A percentile compares a stretch with the other conserved stretches of the same genome.
Conservation (phyloP, 2,113 vertebrate species). For the Stigmatopora argus region DNA sequence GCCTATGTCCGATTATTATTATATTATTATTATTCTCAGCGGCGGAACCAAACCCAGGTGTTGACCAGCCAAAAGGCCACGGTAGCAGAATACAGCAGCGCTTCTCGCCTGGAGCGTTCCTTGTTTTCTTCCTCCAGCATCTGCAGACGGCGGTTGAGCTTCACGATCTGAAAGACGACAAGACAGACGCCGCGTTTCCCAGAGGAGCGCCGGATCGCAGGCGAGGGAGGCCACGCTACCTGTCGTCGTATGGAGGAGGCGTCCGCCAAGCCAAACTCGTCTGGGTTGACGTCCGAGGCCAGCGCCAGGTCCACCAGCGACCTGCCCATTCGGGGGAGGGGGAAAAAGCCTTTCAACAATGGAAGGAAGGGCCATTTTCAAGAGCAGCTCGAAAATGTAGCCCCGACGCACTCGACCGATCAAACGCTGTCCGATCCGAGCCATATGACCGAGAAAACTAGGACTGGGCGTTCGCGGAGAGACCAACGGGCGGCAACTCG, state of each 20-base stretch:
- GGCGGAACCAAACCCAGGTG: slow-evolving; percentile 93
- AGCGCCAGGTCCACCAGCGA: slow-evolving; percentile 69
- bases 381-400: no score
- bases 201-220: neutral
- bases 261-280: slow-evolving; percentile 83
- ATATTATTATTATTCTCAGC: slow-evolving; percentile 60
- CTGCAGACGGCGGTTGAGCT: slow-evolving; percentile 90
- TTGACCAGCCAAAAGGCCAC: slow-evolving; percentile 94
- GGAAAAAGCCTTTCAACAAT: no score
- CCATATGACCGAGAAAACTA: no score
- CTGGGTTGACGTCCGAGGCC: slow-evolving; percentile 75
- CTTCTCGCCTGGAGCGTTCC: slow-evolving; percentile 87
- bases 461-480: no score
- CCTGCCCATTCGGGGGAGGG: slow-evolving; percentile 44
- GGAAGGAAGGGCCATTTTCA: no score
- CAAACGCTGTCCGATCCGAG: no score
- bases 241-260: slow-evolving; percentile 87
- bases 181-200: neutral
- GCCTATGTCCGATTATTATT: no score
- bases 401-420: no score
- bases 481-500: no score
- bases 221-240: slow-evolving; percentile 61
- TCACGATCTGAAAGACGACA: slow-evolving; percentile 80
- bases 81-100: slow-evolving; percentile 91
- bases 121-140: slow-evolving; percentile 94